These are phyloP conservation scores for Hephaestus fuliginosus DNA, from an alignment of 2,797 vertebrate species.

Conservation along the genomic window DNA sequence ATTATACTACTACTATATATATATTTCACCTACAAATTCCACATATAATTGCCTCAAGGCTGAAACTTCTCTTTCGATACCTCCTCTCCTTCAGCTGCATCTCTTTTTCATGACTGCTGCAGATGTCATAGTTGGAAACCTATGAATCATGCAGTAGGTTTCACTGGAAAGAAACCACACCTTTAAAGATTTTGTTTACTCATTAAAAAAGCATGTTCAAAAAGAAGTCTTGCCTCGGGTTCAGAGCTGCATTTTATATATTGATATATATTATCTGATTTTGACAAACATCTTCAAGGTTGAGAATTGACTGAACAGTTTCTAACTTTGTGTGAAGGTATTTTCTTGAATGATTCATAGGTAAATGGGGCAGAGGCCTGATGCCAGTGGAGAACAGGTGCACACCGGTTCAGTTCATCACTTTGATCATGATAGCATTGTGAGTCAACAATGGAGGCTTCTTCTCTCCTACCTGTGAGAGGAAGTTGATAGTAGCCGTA, in stretches of 20 bases:
- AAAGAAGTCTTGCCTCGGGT: not conserved
- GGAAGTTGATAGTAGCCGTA: constrained; percentile 56
- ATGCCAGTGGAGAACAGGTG: constrained; percentile 25
- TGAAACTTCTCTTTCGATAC: not conserved
- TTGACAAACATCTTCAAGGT: not conserved
- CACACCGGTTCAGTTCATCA: constrained; percentile 30
- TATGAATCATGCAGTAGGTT: not conserved
- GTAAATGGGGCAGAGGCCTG: constrained; percentile 1
- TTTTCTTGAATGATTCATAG: constrained; percentile 4
- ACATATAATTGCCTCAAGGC: not conserved
- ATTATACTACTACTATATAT: too few relatives aligned
- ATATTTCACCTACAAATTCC: not conserved
- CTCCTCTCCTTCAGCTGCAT: not conserved
- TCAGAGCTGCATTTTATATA: not conserved
- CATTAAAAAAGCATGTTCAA: constrained; percentile 18
- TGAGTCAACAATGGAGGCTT: constrained; percentile 45
- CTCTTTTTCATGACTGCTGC: not conserved
- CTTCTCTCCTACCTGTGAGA: constrained; percentile 47
- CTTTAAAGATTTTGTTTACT: constrained; percentile 1
- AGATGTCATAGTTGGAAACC: not conserved
- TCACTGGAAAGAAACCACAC: not conserved
- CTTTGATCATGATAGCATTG: constrained; percentile 40
- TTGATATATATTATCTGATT: not conserved
- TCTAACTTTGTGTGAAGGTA: not conserved
- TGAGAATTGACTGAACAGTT: not conserved